These are phyloP conservation scores for Spialia ferax DNA, from an alignment of 2,888 invertebrate species.

Conservation along the genomic window DNA sequence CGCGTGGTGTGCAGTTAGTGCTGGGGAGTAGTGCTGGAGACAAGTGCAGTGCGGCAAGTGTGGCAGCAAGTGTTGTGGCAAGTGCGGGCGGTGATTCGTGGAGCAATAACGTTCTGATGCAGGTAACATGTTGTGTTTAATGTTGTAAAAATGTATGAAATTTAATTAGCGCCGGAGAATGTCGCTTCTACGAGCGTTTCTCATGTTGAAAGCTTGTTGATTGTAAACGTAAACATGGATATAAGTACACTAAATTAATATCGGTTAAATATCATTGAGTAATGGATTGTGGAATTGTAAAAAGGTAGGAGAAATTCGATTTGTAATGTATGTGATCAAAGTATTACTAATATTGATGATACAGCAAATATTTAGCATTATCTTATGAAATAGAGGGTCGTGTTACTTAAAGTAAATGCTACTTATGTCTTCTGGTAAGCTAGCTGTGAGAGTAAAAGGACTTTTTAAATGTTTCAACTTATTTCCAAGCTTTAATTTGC, in stretches of 20 bases:
- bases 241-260: not conserved
- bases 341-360: not conserved
- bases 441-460: not conserved
- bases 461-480: not conserved
- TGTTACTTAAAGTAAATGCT: conserved; percentile 18
- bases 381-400: conserved; percentile 1
- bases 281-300: not conserved
- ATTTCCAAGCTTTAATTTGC: conserved; percentile 6
- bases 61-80: not conserved
- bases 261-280: not conserved
- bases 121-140: conserved; percentile 8
- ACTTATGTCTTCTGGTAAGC: not conserved
- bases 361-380: conserved; percentile 2
- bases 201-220: not conserved
- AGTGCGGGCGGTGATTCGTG: conserved; percentile 3
- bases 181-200: not conserved
- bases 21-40: too few relatives aligned
- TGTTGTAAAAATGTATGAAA: conserved; percentile 10
- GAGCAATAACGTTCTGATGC: conserved; percentile 1
- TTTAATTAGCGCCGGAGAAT: not conserved
- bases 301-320: not conserved
- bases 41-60: not conserved
- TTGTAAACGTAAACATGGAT: not conserved
- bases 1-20: too few relatives aligned
- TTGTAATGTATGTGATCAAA: not conserved